Conservation (phyloP, 2,797 vertebrate genomes). For the Sebastes matsubarae region DNA sequence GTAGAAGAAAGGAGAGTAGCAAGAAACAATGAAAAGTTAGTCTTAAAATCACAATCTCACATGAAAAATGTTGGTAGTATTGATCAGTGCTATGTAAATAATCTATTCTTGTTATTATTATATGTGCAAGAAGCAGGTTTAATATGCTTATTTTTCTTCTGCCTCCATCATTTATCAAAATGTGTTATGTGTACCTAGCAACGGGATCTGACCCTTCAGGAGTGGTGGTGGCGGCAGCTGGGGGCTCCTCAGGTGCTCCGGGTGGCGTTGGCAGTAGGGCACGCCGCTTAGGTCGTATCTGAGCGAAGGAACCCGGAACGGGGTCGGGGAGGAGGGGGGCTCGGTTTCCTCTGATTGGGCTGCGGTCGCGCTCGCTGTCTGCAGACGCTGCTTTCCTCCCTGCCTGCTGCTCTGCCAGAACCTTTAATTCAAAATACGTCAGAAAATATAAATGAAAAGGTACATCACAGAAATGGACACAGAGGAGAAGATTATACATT, state of each 20-base stretch:
- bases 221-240: slow-evolving; percentile 40
- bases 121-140: not conserved
- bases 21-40: not conserved
- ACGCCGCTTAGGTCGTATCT: slow-evolving; percentile 78
- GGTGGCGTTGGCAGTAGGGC: slow-evolving; percentile 84
- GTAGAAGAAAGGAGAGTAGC: not conserved
- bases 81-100: not conserved
- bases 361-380: slow-evolving; percentile 81
- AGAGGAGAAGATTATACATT: not conserved
- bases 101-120: not conserved
- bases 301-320: slow-evolving; percentile 81
- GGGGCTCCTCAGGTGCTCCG: slow-evolving; percentile 75
- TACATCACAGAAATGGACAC: not conserved
- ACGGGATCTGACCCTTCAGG: slow-evolving; percentile 82
- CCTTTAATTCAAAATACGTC: slow-evolving; percentile 39
- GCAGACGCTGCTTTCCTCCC: slow-evolving; percentile 67
- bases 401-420: slow-evolving; percentile 84
- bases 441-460: not conserved
- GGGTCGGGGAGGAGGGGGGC: slow-evolving; percentile 86
- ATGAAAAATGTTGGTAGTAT: not conserved
- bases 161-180: not conserved
- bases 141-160: not conserved
- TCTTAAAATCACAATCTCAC: not conserved
- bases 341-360: slow-evolving; percentile 82
- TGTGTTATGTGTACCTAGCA: slow-evolving; percentile 70